phyloP scores from a whole-genome alignment of 2,113 vertebrate genomes.

The Nothoprocta pentlandii region DNA sequence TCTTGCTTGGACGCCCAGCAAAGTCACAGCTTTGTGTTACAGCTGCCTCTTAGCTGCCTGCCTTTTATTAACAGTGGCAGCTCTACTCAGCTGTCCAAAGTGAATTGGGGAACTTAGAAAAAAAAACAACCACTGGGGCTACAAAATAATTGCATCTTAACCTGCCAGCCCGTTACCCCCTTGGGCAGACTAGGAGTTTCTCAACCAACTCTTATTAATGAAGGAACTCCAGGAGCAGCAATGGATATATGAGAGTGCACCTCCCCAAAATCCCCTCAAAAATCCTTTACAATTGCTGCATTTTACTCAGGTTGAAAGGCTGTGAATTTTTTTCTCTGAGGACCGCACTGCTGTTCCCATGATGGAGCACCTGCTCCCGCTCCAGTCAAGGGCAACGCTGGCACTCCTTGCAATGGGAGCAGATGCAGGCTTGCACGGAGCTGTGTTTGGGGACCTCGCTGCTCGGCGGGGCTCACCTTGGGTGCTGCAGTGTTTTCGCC shows the following conservation, averaged over 20 bases:
- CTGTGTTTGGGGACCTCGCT: accelerated
- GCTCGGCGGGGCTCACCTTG: background rate
- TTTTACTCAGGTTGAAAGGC: background rate
- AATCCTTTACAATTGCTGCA: background rate
- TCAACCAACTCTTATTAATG: background rate
- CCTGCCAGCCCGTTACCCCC: background rate
- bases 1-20: background rate
- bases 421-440: background rate
- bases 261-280: accelerated
- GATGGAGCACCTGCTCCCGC: background rate
- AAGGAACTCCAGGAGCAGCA: background rate
- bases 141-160: background rate
- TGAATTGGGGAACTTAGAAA: background rate
- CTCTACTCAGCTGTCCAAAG: background rate
- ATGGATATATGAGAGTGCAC: background rate
- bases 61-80: conserved; percentile 9
- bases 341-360: background rate
- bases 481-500: background rate
- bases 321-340: background rate
- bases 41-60: background rate
- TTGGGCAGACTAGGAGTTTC: background rate
- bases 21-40: background rate
- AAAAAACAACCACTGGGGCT: background rate
- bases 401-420: accelerated
- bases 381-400: background rate